Base-by-base conservation (phyloP, 2,888 invertebrate species). In the Pseudococcus longispinus region DNA sequence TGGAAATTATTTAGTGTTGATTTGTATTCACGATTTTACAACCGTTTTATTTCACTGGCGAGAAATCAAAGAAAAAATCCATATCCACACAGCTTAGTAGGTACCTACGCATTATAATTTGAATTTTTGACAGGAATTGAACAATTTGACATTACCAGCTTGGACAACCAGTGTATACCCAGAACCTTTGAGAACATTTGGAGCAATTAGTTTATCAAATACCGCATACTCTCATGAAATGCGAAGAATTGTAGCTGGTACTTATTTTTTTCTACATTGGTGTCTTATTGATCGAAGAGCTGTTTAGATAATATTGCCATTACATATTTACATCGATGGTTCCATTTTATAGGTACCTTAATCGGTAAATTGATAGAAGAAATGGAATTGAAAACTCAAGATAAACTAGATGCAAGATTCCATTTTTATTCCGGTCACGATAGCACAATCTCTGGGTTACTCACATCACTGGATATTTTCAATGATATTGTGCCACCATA, bases 341-440 rank as follows among this genome's bases (percentile, higher is more conserved):
- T 46, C 3, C 13, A 15, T 15, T 60, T 88, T 87, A 70, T 74
- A 89, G 89, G 89, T 74, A 88, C 88, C 18, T 83, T 89, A 9
- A 42, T 89, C 18, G 88, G 88, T 74, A 88, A 88, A 51, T 88
- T 89, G 23, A 65, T 89, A 37, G 37, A 88, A 1, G 88, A 89
- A 42, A 86, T 87, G 87, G 46, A 80, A 4, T 13, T 8, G 2
- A 88, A 88, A 87, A 42, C 32, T 65, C 65, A 60, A 46, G 20
- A 46, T 37, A 42, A 84, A 83, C 20, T 83, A 9, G 88, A 83
- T 77, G 83, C 0, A 9, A 94, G 94, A 90, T 91, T 94, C 87
- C 93, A 92, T 89, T 91, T 94, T 87, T 95, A 94, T 89, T 92
- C 93, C 0, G 95, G 94, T 0, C 96, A 96, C 89, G 96, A 96